Evolutionary conservation across 2,113 vertebrate genomes (phyloP).

Genomic region (Cygnus buccinator): DNA sequence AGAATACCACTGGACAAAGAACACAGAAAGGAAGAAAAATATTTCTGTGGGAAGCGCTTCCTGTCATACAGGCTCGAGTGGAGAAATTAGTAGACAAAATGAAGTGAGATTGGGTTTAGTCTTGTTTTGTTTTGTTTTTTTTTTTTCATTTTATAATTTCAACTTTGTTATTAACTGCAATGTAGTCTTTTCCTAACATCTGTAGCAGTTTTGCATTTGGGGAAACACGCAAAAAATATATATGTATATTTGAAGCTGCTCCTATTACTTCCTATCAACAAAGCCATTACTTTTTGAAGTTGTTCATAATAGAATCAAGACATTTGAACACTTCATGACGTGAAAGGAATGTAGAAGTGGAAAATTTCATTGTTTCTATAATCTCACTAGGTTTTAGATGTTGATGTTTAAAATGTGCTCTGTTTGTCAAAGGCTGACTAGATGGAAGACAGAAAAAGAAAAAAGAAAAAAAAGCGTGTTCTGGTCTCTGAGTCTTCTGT

Average conservation of each 20-base stretch:
- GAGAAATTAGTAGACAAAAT: constrained; percentile 67
- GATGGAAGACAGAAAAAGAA: background rate
- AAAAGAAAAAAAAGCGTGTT: background rate
- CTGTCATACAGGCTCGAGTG: constrained; percentile 78
- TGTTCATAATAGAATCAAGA: background rate
- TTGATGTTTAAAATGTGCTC: background rate
- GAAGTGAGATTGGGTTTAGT: constrained; percentile 61
- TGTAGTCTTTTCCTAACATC: background rate
- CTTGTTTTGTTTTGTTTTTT: background rate
- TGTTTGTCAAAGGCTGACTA: background rate
- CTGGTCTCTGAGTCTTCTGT: background rate
- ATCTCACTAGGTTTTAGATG: background rate
- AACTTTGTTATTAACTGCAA: rapidly evolving
- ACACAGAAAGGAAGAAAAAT: constrained; percentile 76
- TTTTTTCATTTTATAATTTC: background rate
- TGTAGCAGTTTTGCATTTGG: background rate
- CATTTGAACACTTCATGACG: background rate
- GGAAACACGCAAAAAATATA: background rate
- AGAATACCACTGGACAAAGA: constrained; percentile 79
- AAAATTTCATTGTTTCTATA: background rate
- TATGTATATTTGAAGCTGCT: background rate
- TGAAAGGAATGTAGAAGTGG: background rate
- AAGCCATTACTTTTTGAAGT: background rate
- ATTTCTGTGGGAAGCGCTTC: constrained; percentile 70
- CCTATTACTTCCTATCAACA: background rate